Evolutionary conservation across 92 coral and sea anemone genomes (phyloP).

Genomic region (Blastomussa wellsi): DNA sequence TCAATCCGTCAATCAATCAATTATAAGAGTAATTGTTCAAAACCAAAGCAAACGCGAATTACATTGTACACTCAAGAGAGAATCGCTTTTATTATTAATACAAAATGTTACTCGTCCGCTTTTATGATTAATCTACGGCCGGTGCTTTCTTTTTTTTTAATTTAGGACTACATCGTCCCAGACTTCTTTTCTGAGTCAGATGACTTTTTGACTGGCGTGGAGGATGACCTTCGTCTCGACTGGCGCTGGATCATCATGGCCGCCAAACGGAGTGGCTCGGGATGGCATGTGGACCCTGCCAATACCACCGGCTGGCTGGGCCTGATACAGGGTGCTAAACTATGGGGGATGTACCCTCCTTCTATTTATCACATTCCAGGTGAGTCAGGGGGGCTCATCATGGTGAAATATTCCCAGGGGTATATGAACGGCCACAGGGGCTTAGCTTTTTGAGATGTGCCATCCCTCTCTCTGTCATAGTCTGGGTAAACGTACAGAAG

Average conservation of each 20-base stretch:
- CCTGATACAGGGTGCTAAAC: slow-evolving; percentile 71
- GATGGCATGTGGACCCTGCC: slow-evolving; percentile 90
- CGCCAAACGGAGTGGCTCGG: slow-evolving; percentile 83
- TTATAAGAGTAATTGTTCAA: too few relatives aligned
- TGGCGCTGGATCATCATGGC: slow-evolving; percentile 94
- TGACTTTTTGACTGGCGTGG: slow-evolving; percentile 68
- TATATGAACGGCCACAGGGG: too few relatives aligned
- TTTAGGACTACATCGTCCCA: slow-evolving; percentile 75
- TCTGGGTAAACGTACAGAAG: too few relatives aligned
- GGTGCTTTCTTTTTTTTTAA: background rate
- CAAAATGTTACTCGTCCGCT: too few relatives aligned
- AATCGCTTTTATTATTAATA: too few relatives aligned
- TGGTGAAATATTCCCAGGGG: too few relatives aligned
- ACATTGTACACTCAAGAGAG: too few relatives aligned
- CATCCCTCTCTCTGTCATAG: too few relatives aligned
- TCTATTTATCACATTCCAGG: slow-evolving; percentile 68
- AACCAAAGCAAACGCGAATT: too few relatives aligned
- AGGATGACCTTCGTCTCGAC: slow-evolving; percentile 78
- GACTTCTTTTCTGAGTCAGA: slow-evolving; percentile 75
- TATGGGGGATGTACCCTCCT: slow-evolving; percentile 86
- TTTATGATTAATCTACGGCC: too few relatives aligned
- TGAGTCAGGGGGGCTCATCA: slow-evolving; percentile 29
- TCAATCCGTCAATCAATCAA: too few relatives aligned
- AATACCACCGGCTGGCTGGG: slow-evolving; percentile 89
- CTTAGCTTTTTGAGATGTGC: too few relatives aligned